Conservation (phyloP, 1,140 invertebrate genomes). For the Drosophila arawakana region DNA sequence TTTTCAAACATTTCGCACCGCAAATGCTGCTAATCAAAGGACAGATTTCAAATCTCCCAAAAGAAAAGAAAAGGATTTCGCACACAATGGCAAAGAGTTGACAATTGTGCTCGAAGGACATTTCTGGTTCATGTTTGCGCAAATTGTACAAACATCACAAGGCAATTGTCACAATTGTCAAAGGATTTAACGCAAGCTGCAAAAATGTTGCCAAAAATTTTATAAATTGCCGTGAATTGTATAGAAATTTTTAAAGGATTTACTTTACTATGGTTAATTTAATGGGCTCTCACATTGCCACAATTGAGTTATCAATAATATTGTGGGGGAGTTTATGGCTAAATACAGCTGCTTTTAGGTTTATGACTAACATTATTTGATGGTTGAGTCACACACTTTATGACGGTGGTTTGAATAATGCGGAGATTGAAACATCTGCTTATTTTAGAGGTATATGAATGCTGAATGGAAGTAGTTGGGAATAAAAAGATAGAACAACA, state of each 20-base stretch:
- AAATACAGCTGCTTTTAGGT: slow-evolving; percentile 63
- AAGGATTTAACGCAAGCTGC: slow-evolving; percentile 59
- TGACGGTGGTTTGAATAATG: neutral
- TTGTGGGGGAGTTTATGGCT: slow-evolving; percentile 42
- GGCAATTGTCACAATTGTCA: slow-evolving; percentile 51
- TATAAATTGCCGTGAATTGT: slow-evolving; percentile 45
- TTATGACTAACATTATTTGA: slow-evolving; percentile 20
- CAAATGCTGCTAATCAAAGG: slow-evolving; percentile 44
- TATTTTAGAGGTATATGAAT: neutral
- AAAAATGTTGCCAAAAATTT: slow-evolving; percentile 62
- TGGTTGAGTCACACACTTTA: slow-evolving; percentile 11
- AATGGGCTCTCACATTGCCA: slow-evolving; percentile 29
- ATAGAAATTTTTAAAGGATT: slow-evolving; percentile 35
- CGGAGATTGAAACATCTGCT: slow-evolving; percentile 17
- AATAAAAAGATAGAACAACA: too few species aligned
- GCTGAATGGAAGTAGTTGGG: too few species aligned
- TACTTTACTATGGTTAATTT: slow-evolving; percentile 17
- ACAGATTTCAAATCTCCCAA: slow-evolving; percentile 24
- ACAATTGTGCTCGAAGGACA: slow-evolving; percentile 39
- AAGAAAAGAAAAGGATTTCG: slow-evolving; percentile 46
- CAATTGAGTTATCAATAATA: slow-evolving; percentile 51
- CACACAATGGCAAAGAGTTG: slow-evolving; percentile 15
- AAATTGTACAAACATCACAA: slow-evolving; percentile 50
- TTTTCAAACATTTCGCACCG: slow-evolving; percentile 22
- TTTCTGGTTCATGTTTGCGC: slow-evolving; percentile 67